Conservation (phyloP, 2,113 vertebrate species). For the Ictidomys tridecemlineatus region DNA sequence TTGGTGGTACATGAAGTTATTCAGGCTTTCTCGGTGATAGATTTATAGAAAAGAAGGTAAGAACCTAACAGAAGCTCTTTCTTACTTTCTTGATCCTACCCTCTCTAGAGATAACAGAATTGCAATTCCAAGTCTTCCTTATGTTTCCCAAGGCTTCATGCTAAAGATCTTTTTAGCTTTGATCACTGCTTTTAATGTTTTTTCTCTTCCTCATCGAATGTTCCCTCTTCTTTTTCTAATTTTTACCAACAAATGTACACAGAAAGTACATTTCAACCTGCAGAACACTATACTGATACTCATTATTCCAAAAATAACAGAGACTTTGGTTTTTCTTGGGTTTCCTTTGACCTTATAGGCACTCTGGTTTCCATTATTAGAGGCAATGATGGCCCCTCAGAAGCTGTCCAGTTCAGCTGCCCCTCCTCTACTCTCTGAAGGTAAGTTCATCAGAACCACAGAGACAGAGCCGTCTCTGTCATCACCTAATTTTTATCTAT, state of each 20-base stretch:
- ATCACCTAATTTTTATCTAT: background rate
- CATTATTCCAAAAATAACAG: slow-evolving; percentile 8
- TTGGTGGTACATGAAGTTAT: background rate
- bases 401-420: slow-evolving; percentile 89
- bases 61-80: background rate
- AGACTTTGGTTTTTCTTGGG: background rate
- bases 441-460: slow-evolving; percentile 84
- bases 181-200: background rate
- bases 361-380: slow-evolving; percentile 97
- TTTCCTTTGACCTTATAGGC: slow-evolving; percentile 85
- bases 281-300: slow-evolving; percentile 19
- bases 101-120: background rate
- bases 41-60: background rate
- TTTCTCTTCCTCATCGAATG: background rate
- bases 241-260: background rate
- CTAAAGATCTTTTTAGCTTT: background rate
- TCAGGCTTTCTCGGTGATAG: background rate
- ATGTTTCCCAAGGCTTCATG: background rate
- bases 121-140: background rate
- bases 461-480: background rate
- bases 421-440: slow-evolving; percentile 88
- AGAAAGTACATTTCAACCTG: background rate
- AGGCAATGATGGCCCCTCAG: slow-evolving; percentile 97
- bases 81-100: background rate
- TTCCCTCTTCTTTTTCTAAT: background rate